Conservation (phyloP, 30 jellyfish, hydroid and myxozoan genomes). For the Calvadosia cruxmelitensis region DNA sequence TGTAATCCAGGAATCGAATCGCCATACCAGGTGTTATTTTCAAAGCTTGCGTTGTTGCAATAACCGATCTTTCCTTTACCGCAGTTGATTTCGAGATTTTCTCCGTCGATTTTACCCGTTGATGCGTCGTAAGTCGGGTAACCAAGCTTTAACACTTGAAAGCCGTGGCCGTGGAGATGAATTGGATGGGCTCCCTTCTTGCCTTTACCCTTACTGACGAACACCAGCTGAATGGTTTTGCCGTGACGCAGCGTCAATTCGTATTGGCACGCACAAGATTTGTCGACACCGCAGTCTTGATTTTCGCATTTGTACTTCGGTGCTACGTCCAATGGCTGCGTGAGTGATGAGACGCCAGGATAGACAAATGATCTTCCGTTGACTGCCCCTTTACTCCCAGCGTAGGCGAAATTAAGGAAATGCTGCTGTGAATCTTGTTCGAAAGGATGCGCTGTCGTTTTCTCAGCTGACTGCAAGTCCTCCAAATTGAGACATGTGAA, state of each 20-base stretch:
- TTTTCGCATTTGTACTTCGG: slow-evolving; percentile 54
- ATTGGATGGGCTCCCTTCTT: slow-evolving; percentile 90
- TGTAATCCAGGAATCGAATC: slow-evolving; percentile 79
- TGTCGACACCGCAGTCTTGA: slow-evolving; percentile 78
- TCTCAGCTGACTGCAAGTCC: slow-evolving; percentile 31
- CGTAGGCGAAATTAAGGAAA: slow-evolving; percentile 69
- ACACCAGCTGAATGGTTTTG: slow-evolving; percentile 75
- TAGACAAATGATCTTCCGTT: slow-evolving; percentile 71
- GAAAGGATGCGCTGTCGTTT: slow-evolving; percentile 30
- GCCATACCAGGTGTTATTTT: slow-evolving; percentile 29
- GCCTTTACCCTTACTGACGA: slow-evolving; percentile 72
- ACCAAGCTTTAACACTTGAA: slow-evolving; percentile 62
- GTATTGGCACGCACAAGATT: slow-evolving; percentile 66
- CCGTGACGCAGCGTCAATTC: slow-evolving; percentile 46
- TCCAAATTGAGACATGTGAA: slow-evolving; percentile 44
- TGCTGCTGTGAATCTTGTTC: slow-evolving; percentile 52
- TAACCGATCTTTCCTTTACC: slow-evolving; percentile 46
- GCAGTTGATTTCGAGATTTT: slow-evolving; percentile 61
- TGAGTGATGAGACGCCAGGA: slow-evolving; percentile 72
- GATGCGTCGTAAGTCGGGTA: slow-evolving; percentile 59
- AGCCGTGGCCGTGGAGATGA: slow-evolving; percentile 83
- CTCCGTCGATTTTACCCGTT: slow-evolving; percentile 54
- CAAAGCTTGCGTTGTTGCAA: slow-evolving; percentile 80
- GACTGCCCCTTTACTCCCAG: slow-evolving; percentile 88
- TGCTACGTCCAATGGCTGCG: slow-evolving; percentile 60